A percentile compares a stretch with the other conserved stretches of the same genome.
These are phyloP conservation scores for Pangasius sanitwongsei DNA, from an alignment of 2,797 vertebrate species.

Conservation along the genomic window DNA sequence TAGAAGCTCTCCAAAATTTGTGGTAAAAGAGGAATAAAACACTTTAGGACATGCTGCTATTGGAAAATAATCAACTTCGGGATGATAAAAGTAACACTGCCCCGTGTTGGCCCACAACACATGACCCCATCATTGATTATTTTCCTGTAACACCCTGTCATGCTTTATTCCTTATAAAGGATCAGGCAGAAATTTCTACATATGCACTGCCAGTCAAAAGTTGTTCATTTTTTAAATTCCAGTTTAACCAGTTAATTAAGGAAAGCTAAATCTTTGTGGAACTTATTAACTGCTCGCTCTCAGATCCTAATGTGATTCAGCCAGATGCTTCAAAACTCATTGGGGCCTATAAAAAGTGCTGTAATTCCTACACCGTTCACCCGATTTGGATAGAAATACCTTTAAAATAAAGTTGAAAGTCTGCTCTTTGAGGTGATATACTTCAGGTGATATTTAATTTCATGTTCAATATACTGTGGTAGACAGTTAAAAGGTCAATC, in stretches of 20 bases:
- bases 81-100: neutral
- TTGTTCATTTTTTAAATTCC: neutral
- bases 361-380: neutral
- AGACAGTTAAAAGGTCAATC: neutral
- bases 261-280: neutral
- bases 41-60: neutral
- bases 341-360: neutral
- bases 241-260: neutral
- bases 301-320: neutral
- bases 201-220: neutral
- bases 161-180: no score
- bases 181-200: no score
- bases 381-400: neutral
- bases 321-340: neutral
- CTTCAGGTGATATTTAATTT: neutral
- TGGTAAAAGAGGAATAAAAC: neutral
- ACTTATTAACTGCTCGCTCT: neutral
- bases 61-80: neutral
- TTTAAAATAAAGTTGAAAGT: neutral
- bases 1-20: neutral
- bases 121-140: neutral
- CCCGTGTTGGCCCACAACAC: neutral
- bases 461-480: neutral
- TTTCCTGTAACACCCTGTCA: no score
- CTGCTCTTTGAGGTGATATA: neutral